phyloP scores from a whole-genome alignment of 2,113 vertebrate species.

The Passer domesticus region DNA sequence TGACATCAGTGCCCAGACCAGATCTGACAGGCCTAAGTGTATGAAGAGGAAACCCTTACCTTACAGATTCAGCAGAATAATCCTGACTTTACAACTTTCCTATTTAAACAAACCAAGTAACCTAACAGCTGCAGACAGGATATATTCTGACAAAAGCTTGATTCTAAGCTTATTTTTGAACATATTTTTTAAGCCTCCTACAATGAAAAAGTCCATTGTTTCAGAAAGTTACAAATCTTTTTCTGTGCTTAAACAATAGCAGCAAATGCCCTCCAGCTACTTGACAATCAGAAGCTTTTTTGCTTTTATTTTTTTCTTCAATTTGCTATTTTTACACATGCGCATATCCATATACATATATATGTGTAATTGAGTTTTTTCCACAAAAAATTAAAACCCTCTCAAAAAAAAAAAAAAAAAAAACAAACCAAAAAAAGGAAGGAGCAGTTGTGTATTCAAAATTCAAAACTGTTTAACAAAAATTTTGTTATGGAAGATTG shows the following conservation, averaged over 20 bases:
- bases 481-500: neutral
- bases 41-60: neutral
- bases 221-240: neutral
- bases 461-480: neutral
- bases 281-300: neutral
- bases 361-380: neutral
- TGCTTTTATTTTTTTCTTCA: neutral
- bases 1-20: neutral
- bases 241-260: neutral
- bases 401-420: too few species aligned
- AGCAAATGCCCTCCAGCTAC: neutral
- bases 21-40: neutral
- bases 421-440: too few species aligned
- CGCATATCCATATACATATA: accelerated
- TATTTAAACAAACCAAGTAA: neutral
- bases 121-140: neutral
- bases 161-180: neutral
- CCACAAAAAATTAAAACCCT: neutral
- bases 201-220: neutral
- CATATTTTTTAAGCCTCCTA: neutral
- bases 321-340: neutral
- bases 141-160: neutral
- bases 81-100: neutral
- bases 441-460: neutral
- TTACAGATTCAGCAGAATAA: neutral